phyloP scores from a whole-genome alignment of 2,797 vertebrate genomes.

The Enteromius mattozi region DNA sequence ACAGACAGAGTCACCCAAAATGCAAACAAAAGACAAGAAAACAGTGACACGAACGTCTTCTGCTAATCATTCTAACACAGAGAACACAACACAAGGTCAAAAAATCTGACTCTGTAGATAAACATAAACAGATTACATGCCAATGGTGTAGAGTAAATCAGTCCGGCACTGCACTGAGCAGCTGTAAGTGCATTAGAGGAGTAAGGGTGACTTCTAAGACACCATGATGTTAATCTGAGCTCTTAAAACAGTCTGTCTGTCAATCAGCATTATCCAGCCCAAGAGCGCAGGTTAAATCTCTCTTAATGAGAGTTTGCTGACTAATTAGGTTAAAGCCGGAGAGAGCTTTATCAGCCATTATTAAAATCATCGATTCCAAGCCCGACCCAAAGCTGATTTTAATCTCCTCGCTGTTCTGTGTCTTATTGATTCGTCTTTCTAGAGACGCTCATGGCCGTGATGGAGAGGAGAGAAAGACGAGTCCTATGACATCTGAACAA shows the following conservation, averaged over 20 bases:
- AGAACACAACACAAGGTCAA: not conserved
- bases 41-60: not conserved
- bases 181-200: conserved; percentile 30
- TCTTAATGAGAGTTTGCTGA: conserved; percentile 76
- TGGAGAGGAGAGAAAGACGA: not conserved
- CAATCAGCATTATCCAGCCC: conserved; percentile 68
- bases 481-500: not conserved
- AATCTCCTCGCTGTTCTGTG: conserved; percentile 69
- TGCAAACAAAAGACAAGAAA: no score
- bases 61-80: not conserved
- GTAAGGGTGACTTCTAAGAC: conserved; percentile 59
- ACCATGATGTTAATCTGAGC: conserved; percentile 50
- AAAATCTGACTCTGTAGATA: conserved; percentile 21
- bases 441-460: conserved; percentile 31
- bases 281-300: conserved; percentile 58
- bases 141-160: not conserved
- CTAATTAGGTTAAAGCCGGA: conserved; percentile 80
- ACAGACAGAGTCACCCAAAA: no score
- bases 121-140: conserved; percentile 8
- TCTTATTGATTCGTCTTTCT: conserved; percentile 72
- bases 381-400: conserved; percentile 52
- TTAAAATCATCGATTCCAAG: conserved; percentile 79
- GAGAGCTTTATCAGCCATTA: conserved; percentile 79
- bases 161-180: conserved; percentile 5
- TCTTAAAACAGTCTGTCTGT: conserved; percentile 69